Evolutionary conservation across 2,797 vertebrate genomes (phyloP), one percentile per base, ranked within the genome.

Genomic region (Synanceia verrucosa): DNA sequence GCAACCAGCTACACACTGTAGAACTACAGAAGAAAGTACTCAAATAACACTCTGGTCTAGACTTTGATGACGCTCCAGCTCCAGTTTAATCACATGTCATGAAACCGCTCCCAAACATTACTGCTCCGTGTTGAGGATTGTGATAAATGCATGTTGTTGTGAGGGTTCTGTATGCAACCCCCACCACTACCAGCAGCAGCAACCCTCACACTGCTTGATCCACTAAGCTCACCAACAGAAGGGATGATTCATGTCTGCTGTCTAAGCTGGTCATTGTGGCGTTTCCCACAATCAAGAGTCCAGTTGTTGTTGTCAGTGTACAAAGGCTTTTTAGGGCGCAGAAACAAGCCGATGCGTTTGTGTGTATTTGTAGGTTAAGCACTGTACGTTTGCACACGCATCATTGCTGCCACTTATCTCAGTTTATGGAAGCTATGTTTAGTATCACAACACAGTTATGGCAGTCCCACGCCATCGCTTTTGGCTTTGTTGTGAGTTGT

Each of bases 221-320:
- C 66, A 70, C 71, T 77, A 57, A 83, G 77, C 64, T 72, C 61
- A 26, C 80, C 76, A 79, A 89, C 87, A 85, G 70, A 74, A 74
- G 71, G 76, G 67, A 78, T 92, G 90, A 91, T 85, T 92, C 89
- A 92, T 65, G 90, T 90, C 90, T 91, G 84, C 66, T 52, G 24
- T 84, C 76, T 88, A 82, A 92, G 83, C 89, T 60, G 78, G 44
- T 78, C 84, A 83, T 89, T 92, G 88, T 92, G 66, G 51, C 14
- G 21, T 56, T 83, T 73, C 63, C 52, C 64, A 73, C 66, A 75
- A 70, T 71, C 65, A 71, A 81, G 81, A 75, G 65, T 77, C 64
- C 48, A 31, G 68, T 66, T 82, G 78, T 82, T 76, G 69, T 65
- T 81, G 78, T 79, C 73, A 64, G 67, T 65, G 10, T 18, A 44